These are phyloP conservation scores for Carcinoscorpius rotundicauda DNA, from an alignment of 1,140 invertebrate species.

Conservation along the genomic window DNA sequence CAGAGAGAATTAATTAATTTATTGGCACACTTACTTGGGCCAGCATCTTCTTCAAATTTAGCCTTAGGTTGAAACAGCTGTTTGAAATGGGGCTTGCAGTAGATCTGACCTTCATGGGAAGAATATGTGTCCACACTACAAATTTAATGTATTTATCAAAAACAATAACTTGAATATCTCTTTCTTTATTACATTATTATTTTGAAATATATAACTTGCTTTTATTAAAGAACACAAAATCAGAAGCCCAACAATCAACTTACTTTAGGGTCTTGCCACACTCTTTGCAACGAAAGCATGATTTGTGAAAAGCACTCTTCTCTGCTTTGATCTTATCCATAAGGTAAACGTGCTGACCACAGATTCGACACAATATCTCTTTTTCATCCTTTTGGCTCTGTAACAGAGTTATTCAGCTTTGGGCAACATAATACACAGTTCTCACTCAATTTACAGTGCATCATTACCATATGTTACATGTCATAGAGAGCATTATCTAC, in stretches of 20 bases:
- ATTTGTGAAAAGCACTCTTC: conserved; percentile 73
- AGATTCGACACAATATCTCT: conserved; percentile 51
- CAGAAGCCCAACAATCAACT: conserved; percentile 27
- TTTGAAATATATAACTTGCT: conserved; percentile 4
- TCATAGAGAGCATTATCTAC: too few species aligned
- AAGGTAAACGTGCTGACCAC: conserved; percentile 78
- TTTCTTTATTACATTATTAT: neutral
- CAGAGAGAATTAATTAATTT: too few species aligned
- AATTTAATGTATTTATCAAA: conserved; percentile 20
- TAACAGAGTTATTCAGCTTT: neutral
- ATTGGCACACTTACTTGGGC: conserved; percentile 13
- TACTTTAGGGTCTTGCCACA: conserved; percentile 79
- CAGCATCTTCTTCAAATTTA: conserved; percentile 45
- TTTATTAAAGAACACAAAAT: conserved; percentile 2
- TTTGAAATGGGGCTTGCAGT: conserved; percentile 88
- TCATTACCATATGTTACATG: too few species aligned
- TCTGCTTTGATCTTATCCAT: conserved; percentile 88
- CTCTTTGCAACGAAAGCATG: conserved; percentile 77
- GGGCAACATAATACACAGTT: too few species aligned
- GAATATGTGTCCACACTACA: conserved; percentile 75
- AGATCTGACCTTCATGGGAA: conserved; percentile 71
- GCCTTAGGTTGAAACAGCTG: conserved; percentile 81
- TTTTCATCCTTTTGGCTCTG: conserved; percentile 22
- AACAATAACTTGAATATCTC: neutral
- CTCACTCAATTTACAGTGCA: too few species aligned